Conservation (phyloP, 2,797 vertebrate genomes). For the Heliangelus exortis region DNA sequence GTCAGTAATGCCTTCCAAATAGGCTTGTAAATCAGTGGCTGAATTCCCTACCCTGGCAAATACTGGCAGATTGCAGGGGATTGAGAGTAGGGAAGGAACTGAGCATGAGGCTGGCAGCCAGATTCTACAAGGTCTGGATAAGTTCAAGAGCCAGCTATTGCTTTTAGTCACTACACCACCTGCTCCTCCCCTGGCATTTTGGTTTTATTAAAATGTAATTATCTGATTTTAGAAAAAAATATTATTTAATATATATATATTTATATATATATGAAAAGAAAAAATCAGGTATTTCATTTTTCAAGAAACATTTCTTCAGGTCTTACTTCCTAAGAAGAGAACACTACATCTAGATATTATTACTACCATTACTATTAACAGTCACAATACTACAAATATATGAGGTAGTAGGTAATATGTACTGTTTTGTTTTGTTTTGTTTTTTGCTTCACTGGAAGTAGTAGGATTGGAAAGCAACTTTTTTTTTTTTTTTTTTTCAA, state of each 20-base stretch:
- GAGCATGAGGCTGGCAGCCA: neutral
- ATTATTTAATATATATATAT: neutral
- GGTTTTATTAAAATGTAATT: neutral
- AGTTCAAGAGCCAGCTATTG: neutral
- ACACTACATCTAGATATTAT: neutral
- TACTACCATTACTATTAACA: neutral
- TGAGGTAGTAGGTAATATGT: neutral
- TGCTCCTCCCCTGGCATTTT: neutral
- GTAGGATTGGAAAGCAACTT: neutral
- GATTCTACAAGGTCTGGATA: neutral
- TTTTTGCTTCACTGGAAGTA: neutral
- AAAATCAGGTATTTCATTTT: neutral
- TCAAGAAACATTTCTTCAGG: neutral
- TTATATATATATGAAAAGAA: neutral
- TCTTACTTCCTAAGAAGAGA: neutral
- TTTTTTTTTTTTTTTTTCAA: neutral
- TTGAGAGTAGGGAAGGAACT: neutral
- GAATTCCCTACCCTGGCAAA: neutral
- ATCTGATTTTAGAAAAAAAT: too few species aligned
- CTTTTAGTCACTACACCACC: neutral
- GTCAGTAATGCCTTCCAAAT: neutral
- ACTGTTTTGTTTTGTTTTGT: too few species aligned
- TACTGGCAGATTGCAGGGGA: neutral
- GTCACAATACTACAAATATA: neutral
- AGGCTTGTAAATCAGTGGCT: neutral